A percentile compares a stretch with the other conserved stretches of the same genome.
phyloP scores from a whole-genome alignment of 2,797 vertebrate species.

The Halcyon badia region DNA sequence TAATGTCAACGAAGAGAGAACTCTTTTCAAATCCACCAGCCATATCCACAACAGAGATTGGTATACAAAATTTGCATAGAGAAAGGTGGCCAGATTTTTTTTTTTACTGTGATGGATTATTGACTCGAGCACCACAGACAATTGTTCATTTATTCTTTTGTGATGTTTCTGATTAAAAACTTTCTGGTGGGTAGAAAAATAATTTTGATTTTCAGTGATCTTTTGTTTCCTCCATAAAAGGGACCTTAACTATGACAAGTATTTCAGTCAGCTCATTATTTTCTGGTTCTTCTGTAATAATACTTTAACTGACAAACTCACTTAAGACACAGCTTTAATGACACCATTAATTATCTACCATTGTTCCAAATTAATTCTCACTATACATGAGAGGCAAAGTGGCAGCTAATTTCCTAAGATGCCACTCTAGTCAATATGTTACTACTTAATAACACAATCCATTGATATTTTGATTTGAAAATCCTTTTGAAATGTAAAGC shows the following conservation, averaged over 20 bases:
- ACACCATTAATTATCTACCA: slow-evolving; percentile 20
- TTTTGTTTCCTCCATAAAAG: not conserved
- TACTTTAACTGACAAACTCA: not conserved
- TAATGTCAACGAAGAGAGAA: not conserved
- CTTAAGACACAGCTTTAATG: not conserved
- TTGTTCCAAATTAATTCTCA: not conserved
- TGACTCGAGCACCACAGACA: not conserved
- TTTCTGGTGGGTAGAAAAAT: not conserved
- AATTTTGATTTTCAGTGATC: not conserved
- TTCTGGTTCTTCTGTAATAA: not conserved
- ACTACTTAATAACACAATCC: not conserved
- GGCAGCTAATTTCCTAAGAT: not conserved
- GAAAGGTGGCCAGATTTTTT: not conserved
- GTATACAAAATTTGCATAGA: not conserved
- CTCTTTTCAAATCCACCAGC: not conserved
- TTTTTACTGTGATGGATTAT: not conserved
- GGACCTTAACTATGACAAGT: not conserved
- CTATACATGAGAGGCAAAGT: not conserved
- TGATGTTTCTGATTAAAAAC: not conserved
- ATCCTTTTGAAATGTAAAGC: slow-evolving; percentile 17
- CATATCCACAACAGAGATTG: not conserved
- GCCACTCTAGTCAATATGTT: not conserved
- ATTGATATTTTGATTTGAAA: not conserved
- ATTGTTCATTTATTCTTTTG: not conserved
- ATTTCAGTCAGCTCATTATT: not conserved